Conservation (phyloP, 2,113 vertebrate species). For the Clarias macrocephalus region DNA sequence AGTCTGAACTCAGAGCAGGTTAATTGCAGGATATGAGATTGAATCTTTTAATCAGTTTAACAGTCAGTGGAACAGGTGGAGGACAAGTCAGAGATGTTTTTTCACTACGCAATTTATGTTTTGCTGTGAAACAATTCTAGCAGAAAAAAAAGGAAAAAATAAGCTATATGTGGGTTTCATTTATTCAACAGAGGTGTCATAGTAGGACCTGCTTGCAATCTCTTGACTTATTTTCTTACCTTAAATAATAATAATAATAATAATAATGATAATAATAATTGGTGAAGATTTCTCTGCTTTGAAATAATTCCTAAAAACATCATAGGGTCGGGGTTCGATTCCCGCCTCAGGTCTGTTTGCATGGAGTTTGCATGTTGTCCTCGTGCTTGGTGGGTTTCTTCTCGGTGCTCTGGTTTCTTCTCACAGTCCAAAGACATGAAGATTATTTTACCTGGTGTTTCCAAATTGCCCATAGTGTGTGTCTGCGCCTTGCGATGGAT, state of each 20-base stretch:
- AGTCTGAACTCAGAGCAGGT: conserved; percentile 51
- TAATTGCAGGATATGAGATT: conserved; percentile 58
- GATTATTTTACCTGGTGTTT: too few relatives aligned
- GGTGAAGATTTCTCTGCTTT: neutral
- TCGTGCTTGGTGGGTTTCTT: too few relatives aligned
- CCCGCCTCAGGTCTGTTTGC: too few relatives aligned
- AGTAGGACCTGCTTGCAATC: neutral
- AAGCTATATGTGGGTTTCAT: neutral
- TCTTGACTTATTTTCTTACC: neutral
- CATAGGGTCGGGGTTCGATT: neutral
- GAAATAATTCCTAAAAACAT: neutral
- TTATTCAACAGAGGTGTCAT: neutral
- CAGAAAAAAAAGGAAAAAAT: neutral
- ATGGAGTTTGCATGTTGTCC: too few relatives aligned
- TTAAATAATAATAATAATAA: neutral
- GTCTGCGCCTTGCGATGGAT: too few relatives aligned
- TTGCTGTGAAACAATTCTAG: conserved; percentile 60
- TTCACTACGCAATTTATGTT: conserved; percentile 22
- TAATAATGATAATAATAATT: neutral
- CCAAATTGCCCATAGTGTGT: too few relatives aligned
- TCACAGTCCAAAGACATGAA: too few relatives aligned
- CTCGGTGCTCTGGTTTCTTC: too few relatives aligned
- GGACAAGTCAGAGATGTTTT: conserved; percentile 50
- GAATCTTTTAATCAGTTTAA: conserved; percentile 65
- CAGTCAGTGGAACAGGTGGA: conserved; percentile 49